Conservation (phyloP, 2,888 invertebrate genomes). For the Allacma fusca region DNA sequence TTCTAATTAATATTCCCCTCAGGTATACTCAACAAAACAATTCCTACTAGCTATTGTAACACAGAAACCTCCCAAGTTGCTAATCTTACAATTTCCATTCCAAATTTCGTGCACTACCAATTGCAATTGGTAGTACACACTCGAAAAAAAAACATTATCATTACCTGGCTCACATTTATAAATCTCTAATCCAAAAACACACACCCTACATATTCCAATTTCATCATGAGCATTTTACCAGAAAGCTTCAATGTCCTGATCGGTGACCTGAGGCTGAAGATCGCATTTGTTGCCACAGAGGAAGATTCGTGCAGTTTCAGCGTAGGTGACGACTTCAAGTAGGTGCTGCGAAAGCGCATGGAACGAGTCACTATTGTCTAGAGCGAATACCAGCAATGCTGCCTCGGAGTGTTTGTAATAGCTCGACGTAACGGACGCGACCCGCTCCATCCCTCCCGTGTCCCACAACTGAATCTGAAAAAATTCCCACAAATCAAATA, state of each 20-base stretch:
- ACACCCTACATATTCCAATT: no score
- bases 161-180: no score
- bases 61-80: no score
- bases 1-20: no score
- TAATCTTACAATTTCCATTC: no score
- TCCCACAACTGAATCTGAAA: slow-evolving; percentile 92
- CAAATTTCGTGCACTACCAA: no score
- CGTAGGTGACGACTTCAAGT: slow-evolving; percentile 88
- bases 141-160: no score
- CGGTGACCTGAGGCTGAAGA: slow-evolving; percentile 69
- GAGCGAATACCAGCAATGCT: slow-evolving; percentile 88
- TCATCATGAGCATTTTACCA: slow-evolving; percentile 45
- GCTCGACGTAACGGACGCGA: slow-evolving; percentile 92
- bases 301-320: slow-evolving; percentile 94
- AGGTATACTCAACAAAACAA: no score
- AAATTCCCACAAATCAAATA: slow-evolving; percentile 59
- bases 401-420: slow-evolving; percentile 97
- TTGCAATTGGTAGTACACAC: no score
- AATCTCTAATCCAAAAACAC: no score
- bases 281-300: slow-evolving; percentile 93
- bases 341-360: slow-evolving; percentile 90
- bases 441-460: slow-evolving; percentile 93
- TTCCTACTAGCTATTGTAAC: no score
- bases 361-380: slow-evolving; percentile 91
- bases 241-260: slow-evolving; percentile 54